Evolutionary conservation across 2,113 vertebrate genomes (phyloP).

Genomic region (Phoenicopterus ruber): DNA sequence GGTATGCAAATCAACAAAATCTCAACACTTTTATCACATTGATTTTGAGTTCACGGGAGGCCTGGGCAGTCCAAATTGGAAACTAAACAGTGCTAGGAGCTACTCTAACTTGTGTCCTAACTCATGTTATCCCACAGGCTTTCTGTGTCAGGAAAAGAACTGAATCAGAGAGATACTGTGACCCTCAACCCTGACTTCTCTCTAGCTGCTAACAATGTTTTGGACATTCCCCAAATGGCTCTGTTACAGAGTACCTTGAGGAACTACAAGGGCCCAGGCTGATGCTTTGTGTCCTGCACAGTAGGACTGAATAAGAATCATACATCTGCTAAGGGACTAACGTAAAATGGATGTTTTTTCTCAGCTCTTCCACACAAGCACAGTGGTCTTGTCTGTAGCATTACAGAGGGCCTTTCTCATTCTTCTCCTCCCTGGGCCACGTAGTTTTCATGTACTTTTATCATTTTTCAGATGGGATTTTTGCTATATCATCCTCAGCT

Average conservation of each 20-base stretch:
- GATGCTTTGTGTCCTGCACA: background rate
- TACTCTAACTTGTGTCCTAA: background rate
- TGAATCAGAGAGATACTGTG: background rate
- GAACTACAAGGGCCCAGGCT: background rate
- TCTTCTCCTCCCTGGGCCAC: background rate
- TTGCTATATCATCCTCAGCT: background rate
- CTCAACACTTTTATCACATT: background rate
- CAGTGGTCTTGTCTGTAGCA: background rate
- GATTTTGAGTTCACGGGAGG: background rate
- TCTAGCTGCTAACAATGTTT: background rate
- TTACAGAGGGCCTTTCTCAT: background rate
- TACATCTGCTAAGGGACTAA: background rate
- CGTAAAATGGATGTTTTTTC: background rate
- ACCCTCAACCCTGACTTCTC: background rate
- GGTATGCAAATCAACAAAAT: background rate
- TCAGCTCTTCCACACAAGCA: background rate
- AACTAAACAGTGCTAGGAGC: background rate
- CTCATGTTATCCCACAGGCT: accelerated
- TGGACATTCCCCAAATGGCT: background rate
- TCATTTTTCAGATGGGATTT: background rate
- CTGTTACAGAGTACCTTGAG: background rate
- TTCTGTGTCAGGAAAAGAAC: background rate
- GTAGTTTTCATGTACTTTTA: background rate
- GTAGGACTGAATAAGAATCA: background rate
- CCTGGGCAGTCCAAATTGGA: background rate